Percentiles rank a stretch among this genome's conserved stretches.
Evolutionary conservation across 2,888 invertebrate genomes (phyloP).

Genomic region (Rutpela maculata): DNA sequence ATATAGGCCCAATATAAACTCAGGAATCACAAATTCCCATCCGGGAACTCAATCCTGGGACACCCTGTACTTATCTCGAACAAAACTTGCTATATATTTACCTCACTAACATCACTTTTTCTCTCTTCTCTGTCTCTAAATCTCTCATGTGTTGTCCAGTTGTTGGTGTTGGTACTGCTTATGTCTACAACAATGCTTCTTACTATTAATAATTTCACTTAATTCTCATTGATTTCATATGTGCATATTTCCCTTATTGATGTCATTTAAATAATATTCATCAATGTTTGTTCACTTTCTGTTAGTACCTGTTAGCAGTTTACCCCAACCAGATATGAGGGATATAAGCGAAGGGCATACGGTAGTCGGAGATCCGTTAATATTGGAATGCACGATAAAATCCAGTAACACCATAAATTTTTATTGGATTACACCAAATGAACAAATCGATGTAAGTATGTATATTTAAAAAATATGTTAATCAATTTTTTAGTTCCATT

Average conservation of each 20-base stretch:
- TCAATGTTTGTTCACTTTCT: slow-evolving; percentile 12
- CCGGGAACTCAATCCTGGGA: no score
- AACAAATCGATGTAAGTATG: slow-evolving; percentile 46
- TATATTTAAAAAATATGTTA: no score
- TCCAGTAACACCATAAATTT: slow-evolving; percentile 62
- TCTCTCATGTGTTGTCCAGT: slow-evolving; percentile 42
- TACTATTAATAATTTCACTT: neutral
- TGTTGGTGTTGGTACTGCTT: slow-evolving; percentile 41
- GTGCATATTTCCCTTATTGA: neutral
- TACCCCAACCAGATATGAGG: slow-evolving; percentile 58
- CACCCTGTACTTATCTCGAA: neutral
- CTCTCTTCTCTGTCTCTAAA: neutral
- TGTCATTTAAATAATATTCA: neutral
- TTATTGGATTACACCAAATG: slow-evolving; percentile 67
- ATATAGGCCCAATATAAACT: no score
- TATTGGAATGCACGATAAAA: slow-evolving; percentile 67
- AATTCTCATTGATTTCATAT: neutral
- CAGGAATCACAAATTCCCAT: no score
- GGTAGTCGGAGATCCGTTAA: slow-evolving; percentile 66
- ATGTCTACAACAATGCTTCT: slow-evolving; percentile 12
- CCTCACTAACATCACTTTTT: slow-evolving; percentile 7
- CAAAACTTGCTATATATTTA: neutral
- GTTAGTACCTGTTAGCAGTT: slow-evolving; percentile 38
- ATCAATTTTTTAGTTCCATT: no score
- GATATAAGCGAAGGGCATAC: slow-evolving; percentile 67